Percentiles rank a stretch among this genome's conserved stretches.
These are phyloP conservation scores for Lobophora halterata DNA, from an alignment of 2,888 invertebrate genomes.

Conservation along the genomic window DNA sequence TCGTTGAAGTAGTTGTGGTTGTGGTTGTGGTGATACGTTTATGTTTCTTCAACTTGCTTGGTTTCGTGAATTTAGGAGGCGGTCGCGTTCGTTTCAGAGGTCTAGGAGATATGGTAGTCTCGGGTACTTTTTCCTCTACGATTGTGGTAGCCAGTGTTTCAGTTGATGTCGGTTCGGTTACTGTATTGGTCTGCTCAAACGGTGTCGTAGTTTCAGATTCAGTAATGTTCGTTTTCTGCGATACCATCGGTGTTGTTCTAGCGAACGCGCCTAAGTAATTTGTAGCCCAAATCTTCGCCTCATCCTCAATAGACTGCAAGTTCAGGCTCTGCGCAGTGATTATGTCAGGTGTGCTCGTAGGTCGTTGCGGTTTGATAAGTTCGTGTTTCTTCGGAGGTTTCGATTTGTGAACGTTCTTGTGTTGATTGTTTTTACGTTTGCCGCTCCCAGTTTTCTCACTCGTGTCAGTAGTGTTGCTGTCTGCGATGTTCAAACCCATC, in stretches of 20 bases:
- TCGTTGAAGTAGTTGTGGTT: conserved; percentile 48
- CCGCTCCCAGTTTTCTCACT: conserved; percentile 36
- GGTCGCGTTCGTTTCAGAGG: conserved; percentile 61
- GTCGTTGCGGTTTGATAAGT: conserved; percentile 45
- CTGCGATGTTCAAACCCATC: conserved; percentile 51
- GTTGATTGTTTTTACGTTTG: conserved; percentile 42
- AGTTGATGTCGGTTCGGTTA: conserved; percentile 28
- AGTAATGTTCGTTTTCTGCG: conserved; percentile 39
- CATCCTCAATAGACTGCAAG: conserved; percentile 43
- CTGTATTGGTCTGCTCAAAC: conserved; percentile 33
- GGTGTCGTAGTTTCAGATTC: conserved; percentile 40
- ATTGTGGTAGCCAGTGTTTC: conserved; percentile 25
- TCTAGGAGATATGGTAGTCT: conserved; percentile 47
- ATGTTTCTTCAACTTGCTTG: conserved; percentile 63
- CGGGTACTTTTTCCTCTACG: conserved; percentile 25
- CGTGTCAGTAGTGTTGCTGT: conserved; percentile 35
- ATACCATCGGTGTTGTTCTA: conserved; percentile 67
- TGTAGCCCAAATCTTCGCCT: conserved; percentile 59
- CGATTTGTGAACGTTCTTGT: conserved; percentile 47
- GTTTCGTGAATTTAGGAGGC: conserved; percentile 58
- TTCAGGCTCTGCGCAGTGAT: conserved; percentile 55
- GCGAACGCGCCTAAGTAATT: conserved; percentile 57
- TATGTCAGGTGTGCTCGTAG: conserved; percentile 61
- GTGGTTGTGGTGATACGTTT: conserved; percentile 60
- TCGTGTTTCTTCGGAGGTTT: conserved; percentile 58